Base-by-base conservation (phyloP, 2,888 invertebrate genomes). In the Plebejus melissa region DNA sequence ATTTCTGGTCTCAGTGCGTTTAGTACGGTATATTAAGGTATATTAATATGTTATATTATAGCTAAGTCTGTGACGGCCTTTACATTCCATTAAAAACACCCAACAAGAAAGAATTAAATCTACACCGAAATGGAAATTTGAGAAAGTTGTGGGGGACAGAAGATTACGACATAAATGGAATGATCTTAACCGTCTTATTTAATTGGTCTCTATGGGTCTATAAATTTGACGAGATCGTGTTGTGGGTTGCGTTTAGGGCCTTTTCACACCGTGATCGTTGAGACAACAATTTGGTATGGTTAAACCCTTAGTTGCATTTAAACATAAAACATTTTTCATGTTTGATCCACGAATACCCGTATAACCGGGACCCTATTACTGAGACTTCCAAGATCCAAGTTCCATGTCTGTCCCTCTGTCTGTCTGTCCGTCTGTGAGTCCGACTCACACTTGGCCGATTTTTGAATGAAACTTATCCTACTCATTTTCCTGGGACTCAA, bases 221-320 rank as follows among this genome's bases (percentile, higher is more conserved):
- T 60, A 46, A 74, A 78, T 46, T 75, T 72, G 75, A 79, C 74
- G 74, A 75, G 71, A 22, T 50, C 75, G 75, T 77, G 74, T 50
- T 74, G 75, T 77, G 74, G 76, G 77, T 79, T 77, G 69, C 13
- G 74, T 76, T 65, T 32, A 36, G 36, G 65, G 65, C 16, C 6
- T 65, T 32, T 13, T 65, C 77, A 77, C 38, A 72, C 74, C 74
- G 75, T 77, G 58, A 74, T 74, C 74, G 76, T 75, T 75, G 75
- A 76, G 75, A 74, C 69, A 32, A 74, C 76, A 76, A 13, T 65
- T 11, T 4, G 4, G 65, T 65, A 32, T 65, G 32, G 28, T 13
- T 65, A 4, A 1, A 4, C 1, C 65, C 32, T 65, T 32, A 65
- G 65, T 22, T 57, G n/a, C 57, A 57, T 57, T 57, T 1, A 38